Evolutionary conservation across 2,888 invertebrate species (phyloP), one percentile per base, ranked within the genome.

Genomic region (Cataglyphis rosenhaueri): DNA sequence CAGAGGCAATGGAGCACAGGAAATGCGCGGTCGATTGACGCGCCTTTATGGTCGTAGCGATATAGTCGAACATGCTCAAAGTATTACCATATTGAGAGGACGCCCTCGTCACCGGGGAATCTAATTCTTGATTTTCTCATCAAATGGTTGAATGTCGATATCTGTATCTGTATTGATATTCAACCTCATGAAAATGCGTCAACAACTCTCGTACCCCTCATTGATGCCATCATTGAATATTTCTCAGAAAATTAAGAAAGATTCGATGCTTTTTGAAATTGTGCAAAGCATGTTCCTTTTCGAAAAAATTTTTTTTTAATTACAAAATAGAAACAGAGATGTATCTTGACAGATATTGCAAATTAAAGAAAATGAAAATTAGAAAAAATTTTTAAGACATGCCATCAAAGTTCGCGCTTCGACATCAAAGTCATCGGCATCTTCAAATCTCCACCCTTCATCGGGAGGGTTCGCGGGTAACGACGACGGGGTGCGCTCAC

Each of bases 341-440:
- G 12, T n/a, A 21, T 52, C 1, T 4, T 52, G 0, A 55, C 1
- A 18, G 4, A 35, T 44, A 32, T 21, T n/a, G 15, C 38, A 29
- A 55, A 44, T 4, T 8, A 38, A 70, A 55, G 1, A 2, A 15
- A 6, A 59, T 6, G 21, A 59, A 59, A 61, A 48, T 66, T 59
- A 55, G 3, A 2, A n/a, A 5, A 59, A 41, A 71, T 85, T 92
- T 84, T 92, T 91, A 91, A 92, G 90, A 91, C 81, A 44, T 78
- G 32, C 64, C 61, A 48, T 75, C 62, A 83, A 64, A 65, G 64
- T 83, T 41, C 35, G 82, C 73, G 83, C 84, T 85, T 70, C 89
- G 87, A 94, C 92, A 94, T 94, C 94, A 94, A 94, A 94, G 94
- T 88, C 78, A 79, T 87, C 87, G 88, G 88, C 91, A 92, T 92